Conservation (phyloP, 2,113 vertebrate species). For the Oplegnathus fasciatus region DNA sequence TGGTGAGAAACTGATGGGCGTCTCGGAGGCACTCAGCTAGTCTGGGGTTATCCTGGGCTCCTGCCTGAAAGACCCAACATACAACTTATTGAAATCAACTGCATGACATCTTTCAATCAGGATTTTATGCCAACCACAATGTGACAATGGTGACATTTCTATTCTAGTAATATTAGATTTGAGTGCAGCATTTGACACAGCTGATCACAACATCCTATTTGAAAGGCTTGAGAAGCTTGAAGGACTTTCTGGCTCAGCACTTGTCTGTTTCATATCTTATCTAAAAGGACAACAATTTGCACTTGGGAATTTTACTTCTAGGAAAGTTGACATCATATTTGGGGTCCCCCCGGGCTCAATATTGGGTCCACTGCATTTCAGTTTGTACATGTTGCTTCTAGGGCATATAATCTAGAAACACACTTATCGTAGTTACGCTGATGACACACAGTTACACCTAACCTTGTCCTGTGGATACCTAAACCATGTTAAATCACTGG, state of each 20-base stretch:
- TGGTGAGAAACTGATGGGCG: constrained; percentile 87
- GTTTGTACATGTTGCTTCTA: background rate
- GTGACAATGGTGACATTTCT: background rate
- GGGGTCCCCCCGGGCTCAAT: constrained; percentile 3
- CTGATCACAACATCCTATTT: background rate
- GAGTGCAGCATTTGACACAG: no score
- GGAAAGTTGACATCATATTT: background rate
- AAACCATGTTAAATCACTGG: background rate
- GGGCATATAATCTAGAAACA: background rate
- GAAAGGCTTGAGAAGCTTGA: background rate
- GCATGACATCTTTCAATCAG: background rate
- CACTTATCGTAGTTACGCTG: background rate
- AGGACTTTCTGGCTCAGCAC: background rate
- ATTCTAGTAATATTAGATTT: background rate
- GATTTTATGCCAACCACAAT: background rate
- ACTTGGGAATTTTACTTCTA: background rate
- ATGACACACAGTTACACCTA: background rate
- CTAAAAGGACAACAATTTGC: background rate
- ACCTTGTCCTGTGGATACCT: no score
- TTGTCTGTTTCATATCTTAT: background rate
- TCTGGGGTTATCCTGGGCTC: constrained; percentile 86
- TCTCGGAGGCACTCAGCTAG: constrained; percentile 85
- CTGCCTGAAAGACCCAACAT: constrained; percentile 84
- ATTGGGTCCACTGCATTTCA: background rate
- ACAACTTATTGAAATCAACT: background rate